Evolutionary conservation across 2,888 invertebrate species (phyloP).

Genomic region (Hypolimnas misippus): DNA sequence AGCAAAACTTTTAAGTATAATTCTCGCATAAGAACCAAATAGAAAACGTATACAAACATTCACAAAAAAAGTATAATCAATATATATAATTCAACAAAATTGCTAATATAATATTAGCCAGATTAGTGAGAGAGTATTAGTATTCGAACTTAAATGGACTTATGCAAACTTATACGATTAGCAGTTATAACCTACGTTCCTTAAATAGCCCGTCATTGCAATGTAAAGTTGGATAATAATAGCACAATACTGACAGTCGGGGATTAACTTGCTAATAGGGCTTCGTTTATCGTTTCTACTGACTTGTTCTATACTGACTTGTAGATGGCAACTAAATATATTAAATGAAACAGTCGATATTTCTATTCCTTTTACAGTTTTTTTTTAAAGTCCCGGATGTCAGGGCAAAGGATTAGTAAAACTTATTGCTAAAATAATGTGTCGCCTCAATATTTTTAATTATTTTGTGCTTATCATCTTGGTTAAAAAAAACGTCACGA

Average conservation of each 20-base stretch:
- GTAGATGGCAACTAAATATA: no score
- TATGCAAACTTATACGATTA: neutral
- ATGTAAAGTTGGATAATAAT: conserved; percentile 23
- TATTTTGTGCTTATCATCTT: no score
- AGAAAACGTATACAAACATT: no score
- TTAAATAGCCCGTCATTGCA: conserved; percentile 15
- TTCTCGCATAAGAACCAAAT: no score
- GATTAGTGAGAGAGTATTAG: neutral
- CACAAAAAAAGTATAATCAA: neutral
- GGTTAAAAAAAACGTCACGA: no score
- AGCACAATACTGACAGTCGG: conserved; percentile 19
- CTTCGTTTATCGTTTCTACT: conserved; percentile 13
- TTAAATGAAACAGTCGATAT: no score
- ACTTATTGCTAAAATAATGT: no score
- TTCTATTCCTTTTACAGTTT: no score
- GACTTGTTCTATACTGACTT: neutral
- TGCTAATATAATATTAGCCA: neutral
- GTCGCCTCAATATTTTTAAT: no score
- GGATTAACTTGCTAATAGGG: conserved; percentile 19
- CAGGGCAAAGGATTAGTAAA: no score
- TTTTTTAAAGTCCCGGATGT: no score
- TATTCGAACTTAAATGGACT: neutral
- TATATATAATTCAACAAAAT: neutral
- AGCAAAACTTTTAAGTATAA: no score
- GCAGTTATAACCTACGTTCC: neutral